These are phyloP conservation scores for Chaetogeoica ovagalla DNA, from an alignment of 2,888 invertebrate genomes.

Conservation along the genomic window DNA sequence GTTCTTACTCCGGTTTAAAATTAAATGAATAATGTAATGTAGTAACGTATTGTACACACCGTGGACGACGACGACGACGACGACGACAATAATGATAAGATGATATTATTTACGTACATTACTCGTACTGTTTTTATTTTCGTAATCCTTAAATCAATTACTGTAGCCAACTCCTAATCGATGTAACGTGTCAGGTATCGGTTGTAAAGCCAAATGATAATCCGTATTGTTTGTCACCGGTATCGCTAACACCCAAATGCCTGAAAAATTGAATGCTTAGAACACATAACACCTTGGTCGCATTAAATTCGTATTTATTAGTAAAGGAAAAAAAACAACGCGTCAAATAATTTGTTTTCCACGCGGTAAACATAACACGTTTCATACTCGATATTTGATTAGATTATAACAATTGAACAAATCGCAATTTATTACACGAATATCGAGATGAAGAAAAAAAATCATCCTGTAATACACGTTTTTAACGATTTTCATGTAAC, in stretches of 20 bases:
- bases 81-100: not conserved
- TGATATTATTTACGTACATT: not conserved
- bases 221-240: conserved; percentile 1
- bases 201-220: conserved; percentile 28
- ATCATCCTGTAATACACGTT: no score
- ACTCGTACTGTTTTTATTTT: not conserved
- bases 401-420: no score
- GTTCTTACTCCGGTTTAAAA: not conserved
- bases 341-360: no score
- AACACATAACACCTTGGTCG: not conserved
- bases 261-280: not conserved
- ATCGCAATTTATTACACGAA: no score
- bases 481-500: no score
- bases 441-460: no score
- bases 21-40: not conserved
- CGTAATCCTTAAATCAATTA: not conserved
- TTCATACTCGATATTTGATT: no score
- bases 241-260: conserved; percentile 32
- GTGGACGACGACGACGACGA: not conserved
- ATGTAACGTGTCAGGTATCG: conserved; percentile 37
- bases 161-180: not conserved
- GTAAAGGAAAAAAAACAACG: no score
- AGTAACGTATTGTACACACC: not conserved
- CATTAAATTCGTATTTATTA: no score
- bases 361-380: no score